These are phyloP conservation scores for Pollenia amentaria DNA, from an alignment of 2,888 invertebrate species.

Conservation along the genomic window DNA sequence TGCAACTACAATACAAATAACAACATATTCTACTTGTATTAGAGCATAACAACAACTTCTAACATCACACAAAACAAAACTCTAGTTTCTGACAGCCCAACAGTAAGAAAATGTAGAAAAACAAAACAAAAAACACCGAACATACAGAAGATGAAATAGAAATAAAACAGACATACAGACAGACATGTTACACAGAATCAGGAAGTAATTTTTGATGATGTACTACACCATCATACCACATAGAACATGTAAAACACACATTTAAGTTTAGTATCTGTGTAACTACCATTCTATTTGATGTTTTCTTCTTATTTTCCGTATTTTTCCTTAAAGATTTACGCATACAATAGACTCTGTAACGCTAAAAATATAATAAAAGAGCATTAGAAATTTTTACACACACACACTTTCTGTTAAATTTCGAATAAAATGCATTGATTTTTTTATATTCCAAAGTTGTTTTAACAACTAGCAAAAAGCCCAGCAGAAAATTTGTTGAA, in stretches of 20 bases:
- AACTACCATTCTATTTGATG: constrained; percentile 38
- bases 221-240: constrained; percentile 63
- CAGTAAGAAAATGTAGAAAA: constrained; percentile 7
- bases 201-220: constrained; percentile 73
- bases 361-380: constrained; percentile 27
- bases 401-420: not conserved
- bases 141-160: constrained; percentile 44
- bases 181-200: constrained; percentile 71
- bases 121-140: constrained; percentile 19
- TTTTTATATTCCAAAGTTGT: constrained; percentile 41
- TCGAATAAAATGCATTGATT: constrained; percentile 5
- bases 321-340: constrained; percentile 43
- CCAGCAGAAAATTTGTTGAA: not conserved
- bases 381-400: not conserved
- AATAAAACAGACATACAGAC: constrained; percentile 48
- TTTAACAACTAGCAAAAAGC: constrained; percentile 50
- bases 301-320: constrained; percentile 14
- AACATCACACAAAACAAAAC: constrained; percentile 58
- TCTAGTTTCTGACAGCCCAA: constrained; percentile 62
- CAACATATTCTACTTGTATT: constrained; percentile 45
- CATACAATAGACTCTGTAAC: constrained; percentile 43
- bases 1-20: constrained; percentile 26
- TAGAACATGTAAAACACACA: constrained; percentile 23
- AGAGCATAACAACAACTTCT: constrained; percentile 50
- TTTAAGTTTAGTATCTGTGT: constrained; percentile 37